A percentile compares a stretch with the other conserved stretches of the same genome.
phyloP scores from a whole-genome alignment of 2,113 vertebrate species.

The Actenoides hombroni region DNA sequence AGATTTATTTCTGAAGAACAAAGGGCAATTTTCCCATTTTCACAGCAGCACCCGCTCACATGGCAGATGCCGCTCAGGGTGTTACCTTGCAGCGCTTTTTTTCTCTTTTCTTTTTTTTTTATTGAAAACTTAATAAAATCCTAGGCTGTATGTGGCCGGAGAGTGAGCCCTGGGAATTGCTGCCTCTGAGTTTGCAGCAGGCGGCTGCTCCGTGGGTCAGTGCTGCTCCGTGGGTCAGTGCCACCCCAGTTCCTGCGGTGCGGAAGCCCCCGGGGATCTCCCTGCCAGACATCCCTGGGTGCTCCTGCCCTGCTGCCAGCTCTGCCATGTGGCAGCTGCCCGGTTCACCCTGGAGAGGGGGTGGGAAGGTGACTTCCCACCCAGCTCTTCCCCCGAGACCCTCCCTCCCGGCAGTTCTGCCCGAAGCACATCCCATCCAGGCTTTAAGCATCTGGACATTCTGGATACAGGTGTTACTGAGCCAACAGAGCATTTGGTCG shows the following conservation, averaged over 20 bases:
- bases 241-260: fast-evolving
- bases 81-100: neutral
- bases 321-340: fast-evolving
- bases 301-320: neutral
- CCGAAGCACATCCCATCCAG: neutral
- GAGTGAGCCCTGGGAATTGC: neutral
- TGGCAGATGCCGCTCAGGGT: neutral
- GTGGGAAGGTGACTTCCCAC: neutral
- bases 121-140: neutral
- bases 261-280: neutral
- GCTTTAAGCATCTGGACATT: neutral
- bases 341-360: fast-evolving
- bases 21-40: conserved; percentile 52
- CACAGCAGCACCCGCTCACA: neutral
- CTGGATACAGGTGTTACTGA: fast-evolving
- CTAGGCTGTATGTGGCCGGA: fast-evolving
- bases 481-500: neutral
- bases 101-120: neutral
- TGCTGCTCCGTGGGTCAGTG: fast-evolving
- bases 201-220: fast-evolving
- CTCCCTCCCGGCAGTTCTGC: fast-evolving
- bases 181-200: neutral
- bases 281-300: fast-evolving
- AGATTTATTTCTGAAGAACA: conserved; percentile 43
- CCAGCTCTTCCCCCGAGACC: fast-evolving